Evolutionary conservation across 2,888 invertebrate species (phyloP).

Genomic region (Lissocephala sabroskyi): DNA sequence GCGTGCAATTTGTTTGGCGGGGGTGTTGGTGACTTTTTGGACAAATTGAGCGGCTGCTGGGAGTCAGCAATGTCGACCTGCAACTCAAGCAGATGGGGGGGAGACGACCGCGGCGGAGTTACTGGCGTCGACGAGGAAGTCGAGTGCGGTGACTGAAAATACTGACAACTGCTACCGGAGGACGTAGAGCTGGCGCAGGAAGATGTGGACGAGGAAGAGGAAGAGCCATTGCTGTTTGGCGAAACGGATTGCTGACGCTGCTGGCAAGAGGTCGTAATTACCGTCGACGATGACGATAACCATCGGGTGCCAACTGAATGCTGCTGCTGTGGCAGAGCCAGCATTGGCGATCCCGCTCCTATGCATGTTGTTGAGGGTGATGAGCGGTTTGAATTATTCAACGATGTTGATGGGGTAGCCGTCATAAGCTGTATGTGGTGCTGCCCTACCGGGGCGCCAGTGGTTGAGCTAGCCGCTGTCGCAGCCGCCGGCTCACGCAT

Average conservation of each 20-base stretch:
- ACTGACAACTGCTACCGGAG: constrained; percentile 62
- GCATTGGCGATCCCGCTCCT: constrained; percentile 56
- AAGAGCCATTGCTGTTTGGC: constrained; percentile 66
- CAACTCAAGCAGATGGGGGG: constrained; percentile 78
- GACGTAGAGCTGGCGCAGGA: constrained; percentile 51
- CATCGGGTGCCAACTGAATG: constrained; percentile 47
- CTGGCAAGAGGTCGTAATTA: constrained; percentile 76
- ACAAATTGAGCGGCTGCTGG: constrained; percentile 89
- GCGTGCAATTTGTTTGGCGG: constrained; percentile 76
- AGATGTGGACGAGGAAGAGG: constrained; percentile 63
- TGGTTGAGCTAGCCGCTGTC: constrained; percentile 41
- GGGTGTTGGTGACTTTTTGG: constrained; percentile 86
- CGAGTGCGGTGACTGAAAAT: constrained; percentile 72
- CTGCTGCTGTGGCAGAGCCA: constrained; percentile 65
- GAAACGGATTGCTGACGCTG: constrained; percentile 72
- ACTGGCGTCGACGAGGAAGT: constrained; percentile 72
- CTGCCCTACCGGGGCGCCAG: constrained; percentile 57
- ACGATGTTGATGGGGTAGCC: constrained; percentile 38
- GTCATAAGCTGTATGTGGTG: constrained; percentile 24
- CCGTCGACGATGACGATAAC: constrained; percentile 76
- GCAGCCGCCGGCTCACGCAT: constrained; percentile 77
- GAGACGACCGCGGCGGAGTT: constrained; percentile 72
- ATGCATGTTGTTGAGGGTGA: constrained; percentile 69
- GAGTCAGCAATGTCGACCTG: constrained; percentile 88
- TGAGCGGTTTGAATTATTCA: constrained; percentile 61